A percentile compares a stretch with the other conserved stretches of the same genome.
Evolutionary conservation across 2,113 vertebrate genomes (phyloP).

Genomic region (Brevimyrus niger): DNA sequence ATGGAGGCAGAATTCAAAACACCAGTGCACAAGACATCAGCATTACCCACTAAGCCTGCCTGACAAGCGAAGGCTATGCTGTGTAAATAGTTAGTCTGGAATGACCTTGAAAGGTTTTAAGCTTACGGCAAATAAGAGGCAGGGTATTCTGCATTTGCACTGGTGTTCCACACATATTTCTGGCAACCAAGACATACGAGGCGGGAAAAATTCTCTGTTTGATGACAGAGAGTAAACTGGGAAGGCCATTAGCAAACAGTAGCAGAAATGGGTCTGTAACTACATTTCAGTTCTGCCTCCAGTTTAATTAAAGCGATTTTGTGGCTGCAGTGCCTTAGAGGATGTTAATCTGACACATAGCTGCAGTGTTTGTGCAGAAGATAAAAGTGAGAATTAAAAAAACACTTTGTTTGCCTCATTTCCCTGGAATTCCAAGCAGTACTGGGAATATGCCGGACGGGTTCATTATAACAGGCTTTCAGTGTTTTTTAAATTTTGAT

Average conservation of each 20-base stretch:
- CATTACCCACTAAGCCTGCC: not conserved
- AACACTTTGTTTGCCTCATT: conserved; percentile 42
- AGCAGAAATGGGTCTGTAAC: conserved; percentile 31
- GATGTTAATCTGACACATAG: conserved; percentile 53
- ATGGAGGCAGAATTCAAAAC: not conserved
- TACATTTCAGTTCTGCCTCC: conserved; percentile 36
- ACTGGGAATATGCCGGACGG: conserved; percentile 52
- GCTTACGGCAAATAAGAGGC: not conserved
- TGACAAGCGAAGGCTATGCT: not conserved
- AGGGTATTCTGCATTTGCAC: not conserved
- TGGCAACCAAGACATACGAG: not conserved
- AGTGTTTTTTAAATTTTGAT: conserved; percentile 44
- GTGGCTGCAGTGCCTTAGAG: conserved; percentile 49
- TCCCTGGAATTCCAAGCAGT: conserved; percentile 43
- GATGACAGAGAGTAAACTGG: not conserved
- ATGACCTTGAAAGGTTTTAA: not conserved
- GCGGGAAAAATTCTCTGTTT: not conserved
- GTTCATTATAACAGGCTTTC: conserved; percentile 44
- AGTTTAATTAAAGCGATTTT: conserved; percentile 58
- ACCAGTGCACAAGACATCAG: not conserved
- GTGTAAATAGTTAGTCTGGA: not conserved
- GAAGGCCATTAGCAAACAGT: not conserved
- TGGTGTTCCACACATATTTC: not conserved
- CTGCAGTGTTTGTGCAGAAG: conserved; percentile 49
- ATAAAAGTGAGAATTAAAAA: conserved; percentile 52